Evolutionary conservation across 1,140 invertebrate species (phyloP).

Genomic region (Drosophila lowei): DNA sequence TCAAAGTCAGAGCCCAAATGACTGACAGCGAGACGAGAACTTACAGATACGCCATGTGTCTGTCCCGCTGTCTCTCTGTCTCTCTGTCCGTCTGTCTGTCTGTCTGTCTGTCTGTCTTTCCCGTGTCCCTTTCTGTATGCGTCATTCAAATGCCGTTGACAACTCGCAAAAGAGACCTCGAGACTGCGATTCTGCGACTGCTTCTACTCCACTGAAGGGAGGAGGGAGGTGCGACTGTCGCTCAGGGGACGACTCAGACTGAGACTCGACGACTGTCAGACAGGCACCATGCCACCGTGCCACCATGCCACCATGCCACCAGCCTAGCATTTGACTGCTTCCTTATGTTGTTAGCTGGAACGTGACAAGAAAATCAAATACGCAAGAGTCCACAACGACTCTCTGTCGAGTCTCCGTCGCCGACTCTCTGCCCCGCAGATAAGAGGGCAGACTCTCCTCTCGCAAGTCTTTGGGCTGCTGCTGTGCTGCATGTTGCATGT

Average conservation of each 20-base stretch:
- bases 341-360: slow-evolving; percentile 80
- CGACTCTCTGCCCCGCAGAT: not conserved
- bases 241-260: slow-evolving; percentile 8
- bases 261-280: slow-evolving; percentile 25
- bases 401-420: not conserved
- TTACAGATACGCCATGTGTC: slow-evolving; percentile 57
- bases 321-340: slow-evolving; percentile 73
- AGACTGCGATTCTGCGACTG: slow-evolving; percentile 1
- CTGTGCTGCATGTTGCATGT: slow-evolving; percentile 43
- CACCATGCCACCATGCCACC: not conserved
- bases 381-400: slow-evolving; percentile 61
- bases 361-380: slow-evolving; percentile 81
- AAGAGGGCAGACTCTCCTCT: not conserved
- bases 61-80: not conserved
- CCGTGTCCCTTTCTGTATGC: slow-evolving; percentile 25
- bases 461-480: slow-evolving; percentile 35
- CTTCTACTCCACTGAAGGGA: not conserved
- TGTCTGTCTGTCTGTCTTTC: not conserved
- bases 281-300: slow-evolving; percentile 1
- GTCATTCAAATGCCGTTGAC: slow-evolving; percentile 76
- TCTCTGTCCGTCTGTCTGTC: not conserved
- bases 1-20: slow-evolving; percentile 67
- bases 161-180: slow-evolving; percentile 39
- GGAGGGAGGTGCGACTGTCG: slow-evolving; percentile 25
- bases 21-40: slow-evolving; percentile 66